Base-by-base conservation (phyloP, 2,888 invertebrate species). In the Chirona hameri region DNA sequence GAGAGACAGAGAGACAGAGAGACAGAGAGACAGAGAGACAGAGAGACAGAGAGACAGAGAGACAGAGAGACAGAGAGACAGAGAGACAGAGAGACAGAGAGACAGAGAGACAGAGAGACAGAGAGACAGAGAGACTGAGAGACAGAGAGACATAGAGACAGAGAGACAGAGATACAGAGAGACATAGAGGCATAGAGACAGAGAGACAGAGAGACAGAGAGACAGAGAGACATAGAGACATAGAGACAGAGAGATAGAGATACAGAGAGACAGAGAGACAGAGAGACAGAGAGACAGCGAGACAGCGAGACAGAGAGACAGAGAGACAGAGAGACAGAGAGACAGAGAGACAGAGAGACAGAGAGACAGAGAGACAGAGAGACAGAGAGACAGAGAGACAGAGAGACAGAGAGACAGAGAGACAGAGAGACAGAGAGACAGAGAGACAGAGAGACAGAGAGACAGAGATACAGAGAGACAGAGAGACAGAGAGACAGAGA, bases 31-130 rank as follows among this genome's bases (percentile, higher is more conserved):
- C 48, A 48, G 48, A 72, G 48, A 48, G 69, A 72, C 48, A 48
- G 69, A 72, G 48, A 48, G 69, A 48, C 48, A 82, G 69, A 82
- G 48, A 48, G 48, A 82, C n/a, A n/a, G n/a, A n/a, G n/a, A n/a
- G 81, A 81, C 31, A 81, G 65, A 81, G 60, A 81, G 65, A 65
- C 55, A 81, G 65, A 65, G 65, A 60, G 65, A 65, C 39, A 81
- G 31, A 57, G 27, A 31, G 21, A 60, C 39, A 81, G 65, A 72
- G 48, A 82, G 69, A 82, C 48, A 82, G 69, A 82, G 48, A 82
- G 69, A 82, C 48, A 82, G 69, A 72, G 69, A 72, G 69, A 82
- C 46, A 46, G 69, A 72, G 46, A 46, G 69, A 72, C 46, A 46
- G 69, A 72, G 69, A 46, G 69, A 72, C 46, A 82, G 69, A 82